Evolutionary conservation across 2,113 vertebrate species (phyloP), one percentile per base, ranked within the genome.

Genomic region (Halcyon malimbica): DNA sequence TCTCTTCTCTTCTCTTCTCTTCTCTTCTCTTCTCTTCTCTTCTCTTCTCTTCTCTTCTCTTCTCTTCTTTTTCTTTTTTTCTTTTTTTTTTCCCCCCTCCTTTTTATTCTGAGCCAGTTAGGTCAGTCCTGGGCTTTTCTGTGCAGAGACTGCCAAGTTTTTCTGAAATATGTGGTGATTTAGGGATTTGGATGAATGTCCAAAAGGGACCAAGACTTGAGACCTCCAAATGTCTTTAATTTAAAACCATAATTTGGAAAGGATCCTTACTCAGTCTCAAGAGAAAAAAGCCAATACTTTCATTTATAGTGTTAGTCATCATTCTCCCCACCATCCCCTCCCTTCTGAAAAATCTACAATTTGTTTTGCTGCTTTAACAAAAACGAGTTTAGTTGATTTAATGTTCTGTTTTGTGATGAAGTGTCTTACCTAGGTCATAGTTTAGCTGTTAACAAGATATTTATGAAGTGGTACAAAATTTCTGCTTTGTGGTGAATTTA

Each of bases 391-490:
- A 53, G 60, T 86, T 94, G 78, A 96, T 96, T 96, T 93, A 94
- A 74, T 87, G 63, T 84, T 94, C 69, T 93, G 53, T 87, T 91
- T 74, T 59, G 39, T 54, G 89, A 91, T 93, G 50, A 94, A 90
- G 44, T 93, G 79, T 91, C 76, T 80, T 95, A 89, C 83, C 53
- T 73, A 85, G 60, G 91, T 95, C 53, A 80, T 78, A 94, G 83
- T 91, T 91, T 80, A 87, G 59, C 68, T 87, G 70, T 86, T 96
- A 93, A 62, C 24, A 83, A 87, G 63, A 64, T 94, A 89, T 92
- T 97, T 97, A 95, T 94, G 89, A 90, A 89, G 85, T 96, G 91
- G 83, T 93, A 93, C 87, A 78, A 87, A 82, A 90, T 87, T 62
- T 91, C 31, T 88, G 21, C 71, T 86, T 76, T 95, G 41, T 4